A percentile compares a stretch with the other conserved stretches of the same genome.
Conservation (phyloP, 2,888 invertebrate genomes). For the Zygothrica quintamaculata region DNA sequence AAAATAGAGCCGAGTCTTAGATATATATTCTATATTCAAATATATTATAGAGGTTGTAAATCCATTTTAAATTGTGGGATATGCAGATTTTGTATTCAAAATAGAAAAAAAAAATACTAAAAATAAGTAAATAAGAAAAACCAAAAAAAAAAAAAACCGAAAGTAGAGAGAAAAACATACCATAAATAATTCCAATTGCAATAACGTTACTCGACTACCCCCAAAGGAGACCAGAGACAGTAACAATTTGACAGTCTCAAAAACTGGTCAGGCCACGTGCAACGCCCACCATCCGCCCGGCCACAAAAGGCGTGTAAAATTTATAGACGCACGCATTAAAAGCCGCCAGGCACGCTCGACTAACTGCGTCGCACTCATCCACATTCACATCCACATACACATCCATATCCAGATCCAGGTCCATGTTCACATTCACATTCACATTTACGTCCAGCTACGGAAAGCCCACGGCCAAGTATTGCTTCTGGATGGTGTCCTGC, state of each 20-base stretch:
- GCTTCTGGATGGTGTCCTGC: slow-evolving; percentile 40
- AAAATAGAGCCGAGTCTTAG: too few species aligned
- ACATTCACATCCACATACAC: slow-evolving; percentile 7
- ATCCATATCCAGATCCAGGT: slow-evolving; percentile 17
- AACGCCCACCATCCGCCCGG: slow-evolving; percentile 39
- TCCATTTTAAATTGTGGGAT: slow-evolving; percentile 9
- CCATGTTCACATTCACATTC: slow-evolving; percentile 21
- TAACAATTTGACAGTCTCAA: slow-evolving; percentile 73
- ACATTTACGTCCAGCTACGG: slow-evolving; percentile 16
- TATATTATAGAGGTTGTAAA: neutral
- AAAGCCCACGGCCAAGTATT: slow-evolving; percentile 28
- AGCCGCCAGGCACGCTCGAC: slow-evolving; percentile 75
- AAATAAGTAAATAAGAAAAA: slow-evolving; percentile 10
- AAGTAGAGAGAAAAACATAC: too few species aligned
- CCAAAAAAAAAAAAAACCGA: neutral
- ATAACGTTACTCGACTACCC: slow-evolving; percentile 36
- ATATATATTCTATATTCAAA: too few species aligned
- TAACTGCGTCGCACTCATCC: slow-evolving; percentile 65
- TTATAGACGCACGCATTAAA: slow-evolving; percentile 78
- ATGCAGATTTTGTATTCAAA: slow-evolving; percentile 17
- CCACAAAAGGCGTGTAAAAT: slow-evolving; percentile 79
- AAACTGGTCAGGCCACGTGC: slow-evolving; percentile 69
- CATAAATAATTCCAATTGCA: slow-evolving; percentile 46
- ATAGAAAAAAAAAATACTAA: slow-evolving; percentile 15
- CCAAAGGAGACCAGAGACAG: slow-evolving; percentile 39